Evolutionary conservation across 1,140 invertebrate species (phyloP), one percentile per base, ranked within the genome.

Genomic region (Trichoplusia ni): DNA sequence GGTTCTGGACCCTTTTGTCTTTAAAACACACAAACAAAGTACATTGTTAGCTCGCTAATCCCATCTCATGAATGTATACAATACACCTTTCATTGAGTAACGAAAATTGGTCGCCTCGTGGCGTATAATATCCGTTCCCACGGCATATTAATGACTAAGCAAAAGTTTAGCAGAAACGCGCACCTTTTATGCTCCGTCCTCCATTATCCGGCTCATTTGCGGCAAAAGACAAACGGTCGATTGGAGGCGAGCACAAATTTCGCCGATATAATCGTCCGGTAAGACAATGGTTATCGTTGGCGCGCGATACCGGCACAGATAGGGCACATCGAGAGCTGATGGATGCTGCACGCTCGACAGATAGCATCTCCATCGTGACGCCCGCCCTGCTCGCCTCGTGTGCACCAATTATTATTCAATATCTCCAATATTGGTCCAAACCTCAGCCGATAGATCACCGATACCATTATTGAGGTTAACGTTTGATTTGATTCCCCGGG

Each of bases 371-470:
- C 68, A 77, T 86, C 84, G 84, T 86, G 84, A 86, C 79, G 78
- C 61, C 64, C 59, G 49, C 46, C 69, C 68, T 62, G 62, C 67
- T 64, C 67, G 63, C 56, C 64, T 72, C 73, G 69, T 79, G 76
- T 83, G 86, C 78, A 84, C 84, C 83, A 89, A 89, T 86, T 89
- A 86, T 81, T 86, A 87, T 89, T 86, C 84, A 86, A 89, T 86
- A 86, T 78, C 74, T 73, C 67, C 66, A 64, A 73, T 69, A 72
- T 79, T 72, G 53, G 21, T 54, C 40, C 46, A 64, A 70, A 64
- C 60, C 65, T 35, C 44, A 49, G 61, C 64, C 73, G 62, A 72
- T 65, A 66, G 70, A 80, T 77, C 60, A 44, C 67, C 60, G 69
- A 82, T 74, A 75, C 60, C 69, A 60, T 73, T 72, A 75, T 74